A percentile compares a stretch with the other conserved stretches of the same genome.
Conservation (phyloP, 1,140 invertebrate species). For the Adoxophyes honmai region DNA sequence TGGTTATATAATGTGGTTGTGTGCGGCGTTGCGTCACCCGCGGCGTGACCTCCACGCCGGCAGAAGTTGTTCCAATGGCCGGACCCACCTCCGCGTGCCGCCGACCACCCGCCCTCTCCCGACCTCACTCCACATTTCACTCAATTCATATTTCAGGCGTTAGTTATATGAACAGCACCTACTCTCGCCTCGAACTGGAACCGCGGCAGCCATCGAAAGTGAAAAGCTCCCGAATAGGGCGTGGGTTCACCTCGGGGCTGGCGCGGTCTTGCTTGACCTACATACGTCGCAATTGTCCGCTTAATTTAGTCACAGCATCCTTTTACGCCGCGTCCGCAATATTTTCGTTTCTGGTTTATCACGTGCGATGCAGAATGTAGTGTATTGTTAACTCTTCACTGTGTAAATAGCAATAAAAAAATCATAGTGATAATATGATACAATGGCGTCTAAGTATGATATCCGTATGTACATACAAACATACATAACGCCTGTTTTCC, state of each 20-base stretch:
- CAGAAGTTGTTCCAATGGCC: conserved; percentile 23
- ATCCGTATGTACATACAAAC: too few relatives aligned
- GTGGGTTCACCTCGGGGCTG: conserved; percentile 4
- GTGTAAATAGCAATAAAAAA: too few relatives aligned
- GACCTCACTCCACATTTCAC: conserved; percentile 14
- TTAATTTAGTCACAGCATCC: neutral
- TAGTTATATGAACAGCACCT: neutral
- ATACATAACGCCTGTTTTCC: too few relatives aligned
- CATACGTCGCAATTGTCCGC: conserved; percentile 4
- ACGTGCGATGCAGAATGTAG: too few relatives aligned
- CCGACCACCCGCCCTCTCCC: conserved; percentile 2
- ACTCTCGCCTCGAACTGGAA: conserved; percentile 1
- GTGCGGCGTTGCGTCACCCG: conserved; percentile 21
- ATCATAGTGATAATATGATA: too few relatives aligned
- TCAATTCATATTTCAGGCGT: conserved; percentile 17
- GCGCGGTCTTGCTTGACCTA: conserved; percentile 12
- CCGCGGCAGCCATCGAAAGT: conserved; percentile 17
- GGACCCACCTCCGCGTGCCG: conserved; percentile 1
- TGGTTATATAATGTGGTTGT: conserved; percentile 12
- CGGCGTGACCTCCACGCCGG: conserved; percentile 24
- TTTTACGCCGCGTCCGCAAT: too few relatives aligned
- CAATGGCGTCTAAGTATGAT: too few relatives aligned
- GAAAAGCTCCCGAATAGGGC: conserved; percentile 20
- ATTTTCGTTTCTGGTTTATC: too few relatives aligned
- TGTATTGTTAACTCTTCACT: too few relatives aligned